These are phyloP conservation scores for Pantherophis guttatus DNA, from an alignment of 2,113 vertebrate genomes.

Conservation along the genomic window DNA sequence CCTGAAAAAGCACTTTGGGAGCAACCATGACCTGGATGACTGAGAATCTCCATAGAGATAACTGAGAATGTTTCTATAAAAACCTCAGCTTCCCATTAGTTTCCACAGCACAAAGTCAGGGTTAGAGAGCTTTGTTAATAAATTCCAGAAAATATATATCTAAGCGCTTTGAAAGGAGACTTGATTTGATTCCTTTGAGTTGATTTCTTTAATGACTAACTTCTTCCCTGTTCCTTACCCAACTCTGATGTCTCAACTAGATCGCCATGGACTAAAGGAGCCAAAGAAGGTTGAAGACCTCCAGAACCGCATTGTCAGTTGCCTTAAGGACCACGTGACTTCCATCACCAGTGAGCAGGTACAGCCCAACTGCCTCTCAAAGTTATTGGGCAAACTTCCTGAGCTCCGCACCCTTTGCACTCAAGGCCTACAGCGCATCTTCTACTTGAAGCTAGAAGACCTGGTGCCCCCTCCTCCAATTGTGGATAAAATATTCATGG, in stretches of 20 bases:
- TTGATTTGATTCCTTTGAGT: not conserved
- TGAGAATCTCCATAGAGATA: no score
- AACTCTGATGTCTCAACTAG: conserved; percentile 53
- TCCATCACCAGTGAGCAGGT: conserved; percentile 66
- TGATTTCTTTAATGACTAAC: not conserved
- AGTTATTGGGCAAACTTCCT: conserved; percentile 87
- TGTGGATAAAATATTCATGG: conserved; percentile 94
- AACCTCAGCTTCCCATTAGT: not conserved
- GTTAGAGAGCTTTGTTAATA: not conserved
- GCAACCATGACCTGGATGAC: no score
- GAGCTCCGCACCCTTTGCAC: conserved; percentile 92
- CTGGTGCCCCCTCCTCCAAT: conserved; percentile 88
- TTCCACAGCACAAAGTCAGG: not conserved
- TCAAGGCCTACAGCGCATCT: conserved; percentile 92
- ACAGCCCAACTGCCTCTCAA: conserved; percentile 84
- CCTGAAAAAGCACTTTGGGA: no score
- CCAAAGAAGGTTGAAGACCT: conserved; percentile 87
- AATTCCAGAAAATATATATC: not conserved
- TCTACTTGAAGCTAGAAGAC: conserved; percentile 94
- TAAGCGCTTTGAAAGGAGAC: not conserved
- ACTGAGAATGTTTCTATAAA: not conserved
- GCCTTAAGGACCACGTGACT: conserved; percentile 89
- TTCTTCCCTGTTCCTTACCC: not conserved
- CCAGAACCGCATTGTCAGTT: conserved; percentile 87
- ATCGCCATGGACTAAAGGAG: conserved; percentile 90